Evolutionary conservation across 2,888 invertebrate species (phyloP).

Genomic region (Monopis laevigella): DNA sequence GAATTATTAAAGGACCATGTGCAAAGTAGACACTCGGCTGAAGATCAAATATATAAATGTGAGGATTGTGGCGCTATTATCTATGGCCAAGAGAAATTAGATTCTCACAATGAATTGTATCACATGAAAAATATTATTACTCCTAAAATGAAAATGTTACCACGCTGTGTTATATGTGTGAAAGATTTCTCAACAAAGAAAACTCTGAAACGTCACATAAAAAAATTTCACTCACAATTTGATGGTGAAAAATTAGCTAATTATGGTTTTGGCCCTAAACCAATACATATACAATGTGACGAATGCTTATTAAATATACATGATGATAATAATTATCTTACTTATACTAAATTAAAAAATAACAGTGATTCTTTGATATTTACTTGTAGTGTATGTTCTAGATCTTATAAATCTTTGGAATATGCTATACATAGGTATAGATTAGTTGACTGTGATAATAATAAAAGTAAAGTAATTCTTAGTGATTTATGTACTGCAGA

Average conservation of each 20-base stretch:
- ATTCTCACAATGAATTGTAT: constrained; percentile 32
- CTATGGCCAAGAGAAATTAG: constrained; percentile 41
- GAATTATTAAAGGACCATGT: constrained; percentile 39
- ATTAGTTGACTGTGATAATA: constrained; percentile 22
- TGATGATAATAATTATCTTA: constrained; percentile 28
- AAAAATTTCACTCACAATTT: constrained; percentile 44
- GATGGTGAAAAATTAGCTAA: constrained; percentile 38
- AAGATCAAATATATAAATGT: constrained; percentile 48
- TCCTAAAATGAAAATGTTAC: constrained; percentile 31
- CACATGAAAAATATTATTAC: constrained; percentile 26
- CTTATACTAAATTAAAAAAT: constrained; percentile 33
- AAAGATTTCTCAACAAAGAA: constrained; percentile 52
- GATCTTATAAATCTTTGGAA: constrained; percentile 34
- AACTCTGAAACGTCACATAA: constrained; percentile 45
- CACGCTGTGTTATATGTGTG: constrained; percentile 42
- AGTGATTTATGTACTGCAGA: constrained; percentile 48
- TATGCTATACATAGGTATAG: constrained; percentile 38
- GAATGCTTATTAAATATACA: constrained; percentile 40
- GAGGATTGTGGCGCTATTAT: constrained; percentile 45
- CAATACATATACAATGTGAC: constrained; percentile 35
- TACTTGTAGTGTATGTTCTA: constrained; percentile 32
- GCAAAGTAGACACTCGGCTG: constrained; percentile 38
- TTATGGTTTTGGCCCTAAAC: constrained; percentile 28
- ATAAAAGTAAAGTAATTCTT: constrained; percentile 35
- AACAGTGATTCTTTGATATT: constrained; percentile 32